Evolutionary conservation across 92 coral and sea anemone species (phyloP), one percentile per base, ranked within the genome.

Genomic region (Metridium senile): DNA sequence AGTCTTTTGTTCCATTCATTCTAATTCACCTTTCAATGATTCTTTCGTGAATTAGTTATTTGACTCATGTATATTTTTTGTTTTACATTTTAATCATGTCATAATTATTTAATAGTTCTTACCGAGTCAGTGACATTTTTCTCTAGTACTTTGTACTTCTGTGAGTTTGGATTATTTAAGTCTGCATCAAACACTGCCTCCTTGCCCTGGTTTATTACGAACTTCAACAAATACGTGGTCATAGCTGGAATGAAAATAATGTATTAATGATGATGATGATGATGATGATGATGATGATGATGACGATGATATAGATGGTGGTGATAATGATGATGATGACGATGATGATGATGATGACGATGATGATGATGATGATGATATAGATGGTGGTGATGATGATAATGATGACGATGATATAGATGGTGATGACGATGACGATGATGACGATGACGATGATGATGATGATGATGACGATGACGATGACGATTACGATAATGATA

Each of bases 161-260:
- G 22, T 10, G 90, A 81, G 9, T 34, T 51, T 58, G 46, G 34
- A 31, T 86, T 70, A 1, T 51, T 67, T 7, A 86, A 77, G 13
- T 46, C 80, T 23, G 70, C 68, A n/a, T 69, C 66, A 59, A 52
- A 71, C 17, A 75, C 79, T 11, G 87, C 70, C 32, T 28, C 62
- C 58, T 76, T 65, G 7, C 78, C 78, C 8, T 20, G 62, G 18
- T 11, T 64, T n/a, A 86, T 66, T 33, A 58, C 81, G 63, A 86
- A 18, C 26, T 33, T 1, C 0, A 62, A 74, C 59, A 54, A 33
- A 57, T 3, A 86, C 1, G 80, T 65, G 18, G 54, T 76, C 0
- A 64, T 43, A 25, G 51, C 90, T 86, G 31, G 9, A 21, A 47
- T 22, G 39, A 16, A 58, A 1, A 34, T 26, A 65, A 23, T n/a